Base-by-base conservation (phyloP, 2,797 vertebrate species). In the Artibeus jamaicensis region DNA sequence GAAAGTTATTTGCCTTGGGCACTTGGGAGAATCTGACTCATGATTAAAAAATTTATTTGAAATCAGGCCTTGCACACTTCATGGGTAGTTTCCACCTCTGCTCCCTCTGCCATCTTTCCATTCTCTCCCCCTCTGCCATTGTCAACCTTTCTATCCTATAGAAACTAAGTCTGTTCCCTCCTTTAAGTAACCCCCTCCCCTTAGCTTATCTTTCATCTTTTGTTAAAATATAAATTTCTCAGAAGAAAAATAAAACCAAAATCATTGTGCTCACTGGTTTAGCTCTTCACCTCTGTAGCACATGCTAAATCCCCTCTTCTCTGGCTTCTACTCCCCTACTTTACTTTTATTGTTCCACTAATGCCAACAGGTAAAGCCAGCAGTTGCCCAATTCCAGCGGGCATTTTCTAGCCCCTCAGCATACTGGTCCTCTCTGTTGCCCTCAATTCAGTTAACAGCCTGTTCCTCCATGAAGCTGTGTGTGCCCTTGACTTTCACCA, bases 1-100 rank as follows among this genome's bases (percentile, higher is more conserved):
- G 55, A 42, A 93, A 77, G 22, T 42, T 88, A 10, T 34, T 86
- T 90, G 68, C 82, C 82, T 81, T 24, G 24, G 65, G 70, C 7
- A 2, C 42, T 89, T 62, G 50, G 44, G 39, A 93, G 59, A 78
- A 71, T 57, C 71, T 55, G 67, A 91, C 21, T 94, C 59, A 82
- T 90, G 46, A 85, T 88, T 96, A 88, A 90, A 87, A 92, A 29
- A 59, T 32, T 76, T 71, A 18, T 86, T 76, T 90, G 85, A 70
- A 78, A 78, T 59, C 59, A 68, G 32, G 11, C 29, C 39, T 82
- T 77, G 37, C 9, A 5, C 10, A 65, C 81, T 84, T 90, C n/a
- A 44, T 11, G 11, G 29, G 32, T 29, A 26, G 29, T 79, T 46
- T 90, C 59, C 19, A 7, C n/a, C 48, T 34, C 32, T 44, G 10